Evolutionary conservation across 1,140 invertebrate genomes (phyloP).

Genomic region (Cylas formicarius): DNA sequence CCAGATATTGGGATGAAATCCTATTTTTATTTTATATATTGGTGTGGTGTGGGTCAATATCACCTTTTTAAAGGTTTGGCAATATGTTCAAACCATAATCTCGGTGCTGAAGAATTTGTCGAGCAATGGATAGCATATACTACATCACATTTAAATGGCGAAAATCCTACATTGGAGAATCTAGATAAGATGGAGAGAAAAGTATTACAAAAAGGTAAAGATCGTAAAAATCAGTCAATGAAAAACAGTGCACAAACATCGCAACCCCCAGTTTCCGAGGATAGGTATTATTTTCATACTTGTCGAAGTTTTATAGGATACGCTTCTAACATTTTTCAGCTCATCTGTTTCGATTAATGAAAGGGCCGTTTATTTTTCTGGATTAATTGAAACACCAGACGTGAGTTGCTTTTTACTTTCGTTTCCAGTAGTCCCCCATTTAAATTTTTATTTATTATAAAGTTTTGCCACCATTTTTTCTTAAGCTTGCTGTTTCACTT

Average conservation of each 20-base stretch:
- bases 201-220: constrained; percentile 47
- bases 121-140: constrained; percentile 62
- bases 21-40: not conserved
- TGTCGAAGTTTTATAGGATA: too few relatives aligned
- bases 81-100: constrained; percentile 50
- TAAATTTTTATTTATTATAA: constrained; percentile 13
- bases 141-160: constrained; percentile 51
- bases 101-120: constrained; percentile 55
- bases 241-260: not conserved
- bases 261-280: constrained; percentile 10
- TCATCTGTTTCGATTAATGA: too few relatives aligned
- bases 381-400: constrained; percentile 13
- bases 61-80: constrained; percentile 45
- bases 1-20: constrained; percentile 4
- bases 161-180: constrained; percentile 48
- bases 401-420: constrained; percentile 10
- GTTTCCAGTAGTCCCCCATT: not conserved
- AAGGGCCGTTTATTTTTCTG: constrained; percentile 17
- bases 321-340: too few relatives aligned
- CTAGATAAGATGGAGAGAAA: constrained; percentile 54
- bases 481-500: constrained; percentile 28
- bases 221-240: constrained; percentile 4
- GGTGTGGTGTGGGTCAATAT: constrained; percentile 7
- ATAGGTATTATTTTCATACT: not conserved
- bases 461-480: constrained; percentile 34